Base-by-base conservation (phyloP, 1,140 invertebrate genomes). In the Belonocnema kinseyi region DNA sequence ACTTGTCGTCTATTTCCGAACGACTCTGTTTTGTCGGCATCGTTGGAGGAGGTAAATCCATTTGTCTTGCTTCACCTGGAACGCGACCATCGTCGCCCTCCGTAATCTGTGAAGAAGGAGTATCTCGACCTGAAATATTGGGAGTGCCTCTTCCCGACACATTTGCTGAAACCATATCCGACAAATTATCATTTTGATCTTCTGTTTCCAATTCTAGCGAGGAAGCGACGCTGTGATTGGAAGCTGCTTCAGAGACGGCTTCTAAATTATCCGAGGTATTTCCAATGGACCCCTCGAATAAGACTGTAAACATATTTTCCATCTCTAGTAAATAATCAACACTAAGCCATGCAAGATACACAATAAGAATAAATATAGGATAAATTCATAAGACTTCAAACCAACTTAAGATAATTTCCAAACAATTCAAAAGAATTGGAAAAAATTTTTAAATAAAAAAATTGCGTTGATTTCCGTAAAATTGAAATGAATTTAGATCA, bases 1-100 rank as follows among this genome's bases (percentile, higher is more conserved):
- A 99, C 90, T 99, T 98, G 79, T 99, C 98, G 84, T 99, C 98
- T 75, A 99, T 98, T 87, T 99, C 98, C 77, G 96, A 96, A 10
- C 96, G 93, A 33, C 94, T 95, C 88, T 97, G 95, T 84, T 97
- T 97, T n/a, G 94, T 92, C 3, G 94, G 89, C 50, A 93, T 94
- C 26, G 93, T 92, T 13, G 94, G 93, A n/a, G 94, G 92, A 61
- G 92, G 88, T 10, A 92, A 79, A 90, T 92, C 91, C 86, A 90
- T 85, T 51, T 91, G 92, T 80, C 91, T 90, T 75, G 86, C 85
- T 88, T 92, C 89, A 79, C 92, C 85, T 40, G 86, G 80, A 87
- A 81, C 90, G 77, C 90, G 91, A 56, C 92, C 91, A 77, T 94
- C 94, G 78, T 96, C 96, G n/a, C 95, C 96, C 82, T 96, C 96